phyloP scores from a whole-genome alignment of 2,797 vertebrate genomes.

The Yasuhikotakia modesta region DNA sequence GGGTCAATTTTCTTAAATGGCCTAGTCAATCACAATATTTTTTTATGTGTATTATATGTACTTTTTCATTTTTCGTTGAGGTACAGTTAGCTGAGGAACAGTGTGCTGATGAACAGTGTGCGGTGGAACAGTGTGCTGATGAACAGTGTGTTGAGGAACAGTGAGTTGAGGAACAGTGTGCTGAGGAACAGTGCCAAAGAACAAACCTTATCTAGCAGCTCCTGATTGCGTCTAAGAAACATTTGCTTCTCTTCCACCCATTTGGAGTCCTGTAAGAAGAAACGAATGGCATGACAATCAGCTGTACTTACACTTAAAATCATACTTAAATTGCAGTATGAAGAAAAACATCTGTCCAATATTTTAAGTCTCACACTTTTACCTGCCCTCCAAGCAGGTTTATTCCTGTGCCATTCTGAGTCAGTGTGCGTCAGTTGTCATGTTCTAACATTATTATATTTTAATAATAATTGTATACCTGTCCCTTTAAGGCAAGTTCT shows the following conservation, averaged over 20 bases:
- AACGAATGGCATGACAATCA: no score
- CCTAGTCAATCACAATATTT: no score
- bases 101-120: no score
- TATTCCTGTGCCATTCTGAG: not conserved
- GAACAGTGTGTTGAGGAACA: not conserved
- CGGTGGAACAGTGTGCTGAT: not conserved
- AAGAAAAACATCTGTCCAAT: not conserved
- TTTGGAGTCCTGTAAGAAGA: constrained; percentile 85
- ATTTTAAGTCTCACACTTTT: not conserved
- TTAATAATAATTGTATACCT: constrained; percentile 75
- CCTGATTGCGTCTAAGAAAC: constrained; percentile 95
- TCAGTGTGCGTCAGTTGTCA: not conserved
- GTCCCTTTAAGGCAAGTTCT: constrained; percentile 88
- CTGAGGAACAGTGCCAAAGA: not conserved
- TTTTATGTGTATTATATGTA: no score
- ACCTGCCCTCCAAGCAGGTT: not conserved
- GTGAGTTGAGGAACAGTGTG: not conserved
- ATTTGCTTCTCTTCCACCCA: constrained; percentile 99
- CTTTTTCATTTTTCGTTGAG: no score
- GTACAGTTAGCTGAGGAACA: not conserved
- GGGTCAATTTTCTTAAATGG: no score
- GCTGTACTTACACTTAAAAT: not conserved
- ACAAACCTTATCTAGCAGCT: constrained; percentile 91
- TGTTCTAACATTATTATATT: not conserved
- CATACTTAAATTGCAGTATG: not conserved